Conservation (phyloP, 2,888 invertebrate species). For the Leptinotarsa juncta region DNA sequence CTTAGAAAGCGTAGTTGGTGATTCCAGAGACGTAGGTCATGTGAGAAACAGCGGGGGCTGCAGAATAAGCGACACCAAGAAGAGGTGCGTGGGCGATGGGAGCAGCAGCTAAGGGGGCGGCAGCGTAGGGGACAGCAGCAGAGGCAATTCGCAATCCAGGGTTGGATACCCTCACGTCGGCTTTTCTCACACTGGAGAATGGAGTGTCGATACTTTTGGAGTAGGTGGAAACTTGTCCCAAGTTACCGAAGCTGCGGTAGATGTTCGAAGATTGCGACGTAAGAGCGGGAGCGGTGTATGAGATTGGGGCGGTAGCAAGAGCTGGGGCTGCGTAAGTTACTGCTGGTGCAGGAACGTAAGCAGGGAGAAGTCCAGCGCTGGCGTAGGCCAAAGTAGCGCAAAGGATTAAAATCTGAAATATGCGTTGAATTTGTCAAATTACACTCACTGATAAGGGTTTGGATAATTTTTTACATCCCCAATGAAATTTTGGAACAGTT, state of each 20-base stretch:
- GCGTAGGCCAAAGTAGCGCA: slow-evolving; percentile 68
- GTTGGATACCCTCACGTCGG: slow-evolving; percentile 78
- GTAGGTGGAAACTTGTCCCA: slow-evolving; percentile 77
- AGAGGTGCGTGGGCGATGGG: slow-evolving; percentile 47
- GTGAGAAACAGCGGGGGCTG: slow-evolving; percentile 73
- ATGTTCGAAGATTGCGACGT: slow-evolving; percentile 73
- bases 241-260: slow-evolving; percentile 73
- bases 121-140: slow-evolving; percentile 41
- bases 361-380: slow-evolving; percentile 69
- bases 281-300: slow-evolving; percentile 68
- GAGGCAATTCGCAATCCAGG: slow-evolving; percentile 65
- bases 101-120: slow-evolving; percentile 61
- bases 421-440: no score
- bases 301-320: slow-evolving; percentile 59
- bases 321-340: slow-evolving; percentile 63
- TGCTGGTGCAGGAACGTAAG: slow-evolving; percentile 25
- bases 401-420: slow-evolving; percentile 68
- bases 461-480: no score
- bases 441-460: no score
- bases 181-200: slow-evolving; percentile 77
- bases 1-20: slow-evolving; percentile 45
- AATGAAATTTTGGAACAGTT: no score
- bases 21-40: slow-evolving; percentile 67
- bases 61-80: slow-evolving; percentile 68
- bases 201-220: slow-evolving; percentile 79